Percentiles rank a stretch among this genome's conserved stretches.
These are phyloP conservation scores for Ichneumoninae sp. DNA, from an alignment of 2,888 invertebrate species.

Conservation along the genomic window DNA sequence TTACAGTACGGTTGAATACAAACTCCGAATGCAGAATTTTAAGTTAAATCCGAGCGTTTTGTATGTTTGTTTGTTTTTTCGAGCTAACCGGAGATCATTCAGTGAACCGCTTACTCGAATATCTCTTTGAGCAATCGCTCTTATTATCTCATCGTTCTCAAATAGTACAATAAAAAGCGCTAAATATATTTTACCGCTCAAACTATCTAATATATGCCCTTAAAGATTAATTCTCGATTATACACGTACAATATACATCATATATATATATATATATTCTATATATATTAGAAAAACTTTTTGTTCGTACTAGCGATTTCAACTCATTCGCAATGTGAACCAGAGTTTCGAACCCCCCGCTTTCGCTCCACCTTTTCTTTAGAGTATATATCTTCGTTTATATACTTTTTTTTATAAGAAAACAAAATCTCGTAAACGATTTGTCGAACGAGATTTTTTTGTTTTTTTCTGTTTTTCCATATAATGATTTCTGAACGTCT, in stretches of 20 bases:
- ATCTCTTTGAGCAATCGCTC: constrained; percentile 46
- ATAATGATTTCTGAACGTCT: constrained; percentile 6
- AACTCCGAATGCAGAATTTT: constrained; percentile 44
- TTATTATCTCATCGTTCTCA: constrained; percentile 2
- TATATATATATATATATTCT: constrained; percentile 62
- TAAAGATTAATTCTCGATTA: constrained; percentile 70
- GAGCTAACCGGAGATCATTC: constrained; percentile 38
- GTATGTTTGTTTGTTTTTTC: not conserved
- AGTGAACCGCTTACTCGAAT: not conserved
- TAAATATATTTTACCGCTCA: constrained; percentile 68
- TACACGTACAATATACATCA: constrained; percentile 73
- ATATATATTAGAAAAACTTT: constrained; percentile 69
- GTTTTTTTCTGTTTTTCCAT: not conserved
- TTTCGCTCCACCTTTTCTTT: constrained; percentile 56
- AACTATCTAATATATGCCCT: constrained; percentile 59
- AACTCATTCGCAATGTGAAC: constrained; percentile 44
- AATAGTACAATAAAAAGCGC: constrained; percentile 73
- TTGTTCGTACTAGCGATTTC: constrained; percentile 61
- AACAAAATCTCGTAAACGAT: constrained; percentile 51
- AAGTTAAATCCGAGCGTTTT: constrained; percentile 41
- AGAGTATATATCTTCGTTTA: constrained; percentile 74
- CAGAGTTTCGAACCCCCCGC: constrained; percentile 16
- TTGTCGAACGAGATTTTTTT: constrained; percentile 3
- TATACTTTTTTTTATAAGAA: constrained; percentile 69
- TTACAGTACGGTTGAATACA: constrained; percentile 60